Base-by-base conservation (phyloP, 2,113 vertebrate species). In the Pseudorhombus dupliciocellatus region DNA sequence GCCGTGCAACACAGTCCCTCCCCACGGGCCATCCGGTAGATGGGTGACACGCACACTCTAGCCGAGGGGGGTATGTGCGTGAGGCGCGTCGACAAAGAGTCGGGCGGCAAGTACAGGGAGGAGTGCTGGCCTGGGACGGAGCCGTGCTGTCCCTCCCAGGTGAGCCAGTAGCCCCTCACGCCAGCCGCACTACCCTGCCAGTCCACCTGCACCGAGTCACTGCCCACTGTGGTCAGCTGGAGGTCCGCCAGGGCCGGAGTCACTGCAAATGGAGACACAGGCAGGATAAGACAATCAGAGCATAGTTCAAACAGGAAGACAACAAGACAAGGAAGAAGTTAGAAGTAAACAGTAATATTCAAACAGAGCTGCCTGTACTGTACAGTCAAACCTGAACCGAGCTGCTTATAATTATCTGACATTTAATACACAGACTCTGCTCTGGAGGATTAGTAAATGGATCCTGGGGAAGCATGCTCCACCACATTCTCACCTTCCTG, bases 151-250 rank as follows among this genome's bases (percentile, higher is more conserved):
- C 85, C 56, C 89, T 92, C 86, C 95, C 96, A 97, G 18, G 94
- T 92, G 48, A 97, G 90, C 34, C 90, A 92, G 93, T 96, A 97
- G 0, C 95, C 95, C 0, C 83, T 93, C 14, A 96, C 90, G 0
- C 88, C 82, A 0, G 91, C 87, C 0, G 11, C 79, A 0, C 90
- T 89, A 0, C 93, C 52, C 51, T 92, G 94, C 96, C 96, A 97
- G 1, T 94, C 89, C 0, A 95, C 95, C 75, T 84, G 89, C 74
- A 97, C 91, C 0, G 93, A 87, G 81, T 92, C 88, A 37, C 89
- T 91, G n/a, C 91, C 91, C 73, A 92, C 84, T 12, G 92, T 89
- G 66, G 88, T 92, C 44, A 94, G 78, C 86, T 92, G 92, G 59
- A 94, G 90, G 80, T 94, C 93, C 3, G 82, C 85, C 74, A 94